Percentiles rank a stretch among this genome's conserved stretches.
Conservation (phyloP, 2,113 vertebrate genomes). For the Mandrillus leucophaeus region DNA sequence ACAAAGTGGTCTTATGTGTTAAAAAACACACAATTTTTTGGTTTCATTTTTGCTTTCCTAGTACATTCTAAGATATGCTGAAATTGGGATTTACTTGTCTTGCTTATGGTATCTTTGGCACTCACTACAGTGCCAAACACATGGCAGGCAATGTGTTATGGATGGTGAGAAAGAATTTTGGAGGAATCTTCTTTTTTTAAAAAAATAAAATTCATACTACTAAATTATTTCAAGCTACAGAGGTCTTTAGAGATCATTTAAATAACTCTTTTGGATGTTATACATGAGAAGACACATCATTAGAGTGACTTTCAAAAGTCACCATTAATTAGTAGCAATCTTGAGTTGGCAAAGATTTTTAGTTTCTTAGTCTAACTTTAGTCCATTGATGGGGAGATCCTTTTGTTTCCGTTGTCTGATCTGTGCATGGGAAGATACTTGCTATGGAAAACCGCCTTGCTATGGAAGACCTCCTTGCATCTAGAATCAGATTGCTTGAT, state of each 20-base stretch:
- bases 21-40: too few species aligned
- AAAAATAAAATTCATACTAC: not conserved
- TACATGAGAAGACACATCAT: not conserved
- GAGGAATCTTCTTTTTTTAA: not conserved
- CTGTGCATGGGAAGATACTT: not conserved
- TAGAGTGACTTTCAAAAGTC: not conserved
- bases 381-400: not conserved
- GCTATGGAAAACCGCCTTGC: not conserved
- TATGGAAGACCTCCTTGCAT: not conserved
- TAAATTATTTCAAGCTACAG: not conserved
- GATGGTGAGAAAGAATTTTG: not conserved
- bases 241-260: not conserved
- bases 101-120: not conserved
- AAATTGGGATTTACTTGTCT: not conserved
- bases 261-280: not conserved
- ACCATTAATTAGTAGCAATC: not conserved
- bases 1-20: too few species aligned
- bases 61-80: not conserved
- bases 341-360: not conserved
- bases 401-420: not conserved
- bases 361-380: not conserved
- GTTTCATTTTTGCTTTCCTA: slow-evolving; percentile 12
- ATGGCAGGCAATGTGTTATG: not conserved
- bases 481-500: not conserved
- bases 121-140: not conserved